phyloP scores from a whole-genome alignment of 2,797 vertebrate species.

The Siniperca obscura region DNA sequence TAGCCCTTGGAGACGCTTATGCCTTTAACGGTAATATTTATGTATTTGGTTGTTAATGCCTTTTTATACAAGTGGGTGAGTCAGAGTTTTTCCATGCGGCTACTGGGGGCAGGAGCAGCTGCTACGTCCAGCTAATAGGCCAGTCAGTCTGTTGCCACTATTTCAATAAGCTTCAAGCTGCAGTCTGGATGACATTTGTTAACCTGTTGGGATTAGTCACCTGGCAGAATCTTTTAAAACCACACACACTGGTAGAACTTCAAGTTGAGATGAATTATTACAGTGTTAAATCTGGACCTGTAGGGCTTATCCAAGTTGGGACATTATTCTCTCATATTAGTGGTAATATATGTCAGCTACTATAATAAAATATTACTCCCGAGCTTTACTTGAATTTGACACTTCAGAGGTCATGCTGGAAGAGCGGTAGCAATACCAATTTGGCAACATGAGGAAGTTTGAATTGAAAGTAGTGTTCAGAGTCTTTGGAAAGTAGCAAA shows the following conservation, averaged over 20 bases:
- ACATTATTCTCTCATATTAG: conserved; percentile 55
- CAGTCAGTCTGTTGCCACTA: conserved; percentile 67
- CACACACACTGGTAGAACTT: conserved; percentile 63
- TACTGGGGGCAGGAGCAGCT: conserved; percentile 74
- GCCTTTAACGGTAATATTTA: conserved; percentile 77
- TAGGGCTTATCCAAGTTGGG: conserved; percentile 42
- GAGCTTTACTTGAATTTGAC: conserved; percentile 45
- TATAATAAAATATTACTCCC: conserved; percentile 59
- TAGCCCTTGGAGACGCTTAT: conserved; percentile 66
- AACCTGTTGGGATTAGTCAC: conserved; percentile 73
- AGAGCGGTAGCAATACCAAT: conserved; percentile 19
- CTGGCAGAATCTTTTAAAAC: conserved; percentile 65
- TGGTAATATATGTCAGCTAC: conserved; percentile 55
- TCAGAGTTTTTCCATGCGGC: conserved; percentile 81
- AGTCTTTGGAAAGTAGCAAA: conserved; percentile 42
- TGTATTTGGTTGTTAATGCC: conserved; percentile 76
- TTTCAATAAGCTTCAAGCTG: conserved; percentile 56
- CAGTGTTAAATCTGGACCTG: conserved; percentile 45
- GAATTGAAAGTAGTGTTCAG: conserved; percentile 28
- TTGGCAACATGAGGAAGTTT: conserved; percentile 29
- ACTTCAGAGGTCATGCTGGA: conserved; percentile 41
- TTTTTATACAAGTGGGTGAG: conserved; percentile 79
- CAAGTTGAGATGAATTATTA: conserved; percentile 64
- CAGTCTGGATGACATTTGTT: conserved; percentile 77
- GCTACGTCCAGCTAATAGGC: conserved; percentile 56